Conservation (phyloP, 2,888 invertebrate species). For the Morpho deidamia region DNA sequence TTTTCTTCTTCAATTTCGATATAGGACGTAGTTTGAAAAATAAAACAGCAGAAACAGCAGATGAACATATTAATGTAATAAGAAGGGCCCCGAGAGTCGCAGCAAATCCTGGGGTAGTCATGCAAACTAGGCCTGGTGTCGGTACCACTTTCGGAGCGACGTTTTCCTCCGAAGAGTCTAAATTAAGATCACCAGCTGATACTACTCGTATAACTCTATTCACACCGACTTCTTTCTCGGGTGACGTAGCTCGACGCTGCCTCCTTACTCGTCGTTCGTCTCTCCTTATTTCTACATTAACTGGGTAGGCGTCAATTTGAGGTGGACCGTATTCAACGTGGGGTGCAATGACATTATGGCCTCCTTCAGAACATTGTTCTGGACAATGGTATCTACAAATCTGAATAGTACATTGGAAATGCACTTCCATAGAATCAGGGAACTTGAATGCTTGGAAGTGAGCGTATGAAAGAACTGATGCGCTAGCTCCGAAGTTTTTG, state of each 20-base stretch:
- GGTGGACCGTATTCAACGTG: conserved; percentile 86
- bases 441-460: conserved; percentile 98
- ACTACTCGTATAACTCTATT: conserved; percentile 94
- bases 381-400: conserved; percentile 96
- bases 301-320: conserved; percentile 73
- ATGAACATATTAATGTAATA: conserved; percentile 89
- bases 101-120: conserved; percentile 96
- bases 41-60: conserved; percentile 90
- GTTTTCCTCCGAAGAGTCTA: conserved; percentile 87
- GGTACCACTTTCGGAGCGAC: conserved; percentile 75
- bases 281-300: conserved; percentile 82
- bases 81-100: conserved; percentile 90
- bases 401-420: conserved; percentile 96
- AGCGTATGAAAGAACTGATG: conserved; percentile 93
- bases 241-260: conserved; percentile 79
- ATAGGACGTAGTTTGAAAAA: conserved; percentile 89
- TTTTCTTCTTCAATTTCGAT: conserved; percentile 74
- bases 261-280: conserved; percentile 85
- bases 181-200: conserved; percentile 90
- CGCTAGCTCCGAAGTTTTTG: conserved; percentile 95
- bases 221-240: conserved; percentile 91
- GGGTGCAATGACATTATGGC: conserved; percentile 68
- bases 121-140: conserved; percentile 90
- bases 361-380: conserved; percentile 90
- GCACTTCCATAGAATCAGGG: conserved; percentile 97